Evolutionary conservation across 2,113 vertebrate species (phyloP).

Genomic region (Periophthalmodon schlosseri): DNA sequence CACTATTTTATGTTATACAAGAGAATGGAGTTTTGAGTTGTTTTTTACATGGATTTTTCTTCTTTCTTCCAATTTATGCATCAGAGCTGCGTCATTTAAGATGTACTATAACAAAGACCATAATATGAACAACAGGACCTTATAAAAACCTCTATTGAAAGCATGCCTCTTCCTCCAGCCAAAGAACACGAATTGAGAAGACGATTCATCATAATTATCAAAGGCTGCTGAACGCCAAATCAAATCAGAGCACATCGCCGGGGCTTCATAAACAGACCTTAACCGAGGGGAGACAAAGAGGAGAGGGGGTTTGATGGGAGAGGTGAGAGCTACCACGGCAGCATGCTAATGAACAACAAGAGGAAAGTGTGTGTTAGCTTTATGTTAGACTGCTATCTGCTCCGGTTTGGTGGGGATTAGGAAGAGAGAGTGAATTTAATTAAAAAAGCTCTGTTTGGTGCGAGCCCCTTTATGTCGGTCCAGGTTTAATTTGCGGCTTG

Average conservation of each 20-base stretch:
- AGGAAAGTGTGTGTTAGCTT: conserved; percentile 35
- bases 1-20: neutral
- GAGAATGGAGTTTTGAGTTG: neutral
- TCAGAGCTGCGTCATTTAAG: neutral
- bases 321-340: conserved; percentile 30
- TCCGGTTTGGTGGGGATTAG: conserved; percentile 45
- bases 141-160: neutral
- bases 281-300: conserved; percentile 46
- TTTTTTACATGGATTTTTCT: neutral
- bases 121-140: neutral
- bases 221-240: conserved; percentile 61
- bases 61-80: neutral
- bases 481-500: conserved; percentile 65
- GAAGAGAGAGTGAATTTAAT: conserved; percentile 56
- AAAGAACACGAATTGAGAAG: conserved; percentile 5
- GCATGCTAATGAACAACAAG: conserved; percentile 41
- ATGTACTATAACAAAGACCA: neutral
- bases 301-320: conserved; percentile 29
- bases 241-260: conserved; percentile 51
- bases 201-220: conserved; percentile 72
- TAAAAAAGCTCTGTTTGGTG: conserved; percentile 45
- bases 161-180: neutral
- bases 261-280: conserved; percentile 57
- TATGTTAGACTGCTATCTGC: conserved; percentile 39
- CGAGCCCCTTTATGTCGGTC: conserved; percentile 39